Conservation (phyloP, 2,113 vertebrate genomes). For the Tichodroma muraria region DNA sequence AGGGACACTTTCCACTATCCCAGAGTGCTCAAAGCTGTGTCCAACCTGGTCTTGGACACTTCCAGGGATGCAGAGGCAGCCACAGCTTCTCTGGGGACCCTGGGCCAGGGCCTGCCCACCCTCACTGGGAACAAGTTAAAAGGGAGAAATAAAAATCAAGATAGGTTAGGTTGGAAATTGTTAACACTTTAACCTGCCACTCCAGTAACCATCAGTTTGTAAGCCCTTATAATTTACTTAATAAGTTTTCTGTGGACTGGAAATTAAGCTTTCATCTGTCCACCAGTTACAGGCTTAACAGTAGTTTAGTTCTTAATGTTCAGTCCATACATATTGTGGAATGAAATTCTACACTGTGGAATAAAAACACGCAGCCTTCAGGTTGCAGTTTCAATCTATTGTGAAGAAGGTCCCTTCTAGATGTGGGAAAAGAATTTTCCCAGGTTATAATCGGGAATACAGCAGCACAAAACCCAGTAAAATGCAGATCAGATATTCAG, state of each 20-base stretch:
- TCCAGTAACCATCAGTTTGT: not conserved
- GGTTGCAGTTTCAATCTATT: not conserved
- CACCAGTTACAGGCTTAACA: not conserved
- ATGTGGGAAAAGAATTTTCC: not conserved
- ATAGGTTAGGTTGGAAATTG: not conserved
- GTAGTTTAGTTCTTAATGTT: not conserved
- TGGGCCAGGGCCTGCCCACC: not conserved
- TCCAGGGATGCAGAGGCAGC: not conserved
- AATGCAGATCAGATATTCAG: not conserved
- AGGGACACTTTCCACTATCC: not conserved
- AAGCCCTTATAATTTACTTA: not conserved
- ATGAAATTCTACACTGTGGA: not conserved
- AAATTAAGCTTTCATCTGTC: not conserved
- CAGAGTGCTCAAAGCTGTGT: not conserved
- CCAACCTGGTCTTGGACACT: not conserved
- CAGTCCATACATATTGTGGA: not conserved
- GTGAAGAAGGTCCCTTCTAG: not conserved
- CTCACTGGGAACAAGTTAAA: rapidly evolving
- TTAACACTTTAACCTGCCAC: not conserved
- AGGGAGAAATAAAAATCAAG: not conserved
- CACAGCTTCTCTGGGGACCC: not conserved
- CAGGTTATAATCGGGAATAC: not conserved
- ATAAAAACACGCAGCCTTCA: not conserved
- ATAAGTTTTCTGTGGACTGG: not conserved
- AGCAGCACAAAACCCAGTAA: not conserved